Conservation (phyloP, 2,113 vertebrate species). For the Noturus placidus region DNA sequence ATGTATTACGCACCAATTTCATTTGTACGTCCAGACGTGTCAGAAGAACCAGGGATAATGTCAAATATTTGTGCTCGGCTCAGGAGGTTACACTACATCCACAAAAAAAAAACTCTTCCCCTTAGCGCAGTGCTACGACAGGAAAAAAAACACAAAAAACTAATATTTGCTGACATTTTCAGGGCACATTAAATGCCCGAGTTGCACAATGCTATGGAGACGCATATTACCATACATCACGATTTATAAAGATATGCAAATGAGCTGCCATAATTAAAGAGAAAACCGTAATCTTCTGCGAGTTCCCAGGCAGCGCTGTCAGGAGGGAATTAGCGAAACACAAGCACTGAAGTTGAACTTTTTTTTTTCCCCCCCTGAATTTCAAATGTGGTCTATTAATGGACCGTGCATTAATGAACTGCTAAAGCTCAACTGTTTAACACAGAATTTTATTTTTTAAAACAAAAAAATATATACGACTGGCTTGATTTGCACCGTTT, state of each 20-base stretch:
- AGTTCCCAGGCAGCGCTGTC: constrained; percentile 46
- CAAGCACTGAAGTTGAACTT: constrained; percentile 43
- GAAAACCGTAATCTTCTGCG: constrained; percentile 48
- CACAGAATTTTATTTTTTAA: neutral
- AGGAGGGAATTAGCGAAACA: constrained; percentile 55
- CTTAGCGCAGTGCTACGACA: constrained; percentile 26
- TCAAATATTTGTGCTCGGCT: neutral
- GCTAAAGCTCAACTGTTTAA: constrained; percentile 29
- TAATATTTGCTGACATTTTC: constrained; percentile 62
- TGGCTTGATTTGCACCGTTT: neutral
- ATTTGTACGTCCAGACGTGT: neutral
- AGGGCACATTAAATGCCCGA: constrained; percentile 54
- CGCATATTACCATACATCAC: constrained; percentile 59
- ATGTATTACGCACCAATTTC: neutral
- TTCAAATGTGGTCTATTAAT: constrained; percentile 37
- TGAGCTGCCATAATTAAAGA: constrained; percentile 59
- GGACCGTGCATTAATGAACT: constrained; percentile 44
- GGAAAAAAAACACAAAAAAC: constrained; percentile 32
- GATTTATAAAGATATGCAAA: constrained; percentile 60
- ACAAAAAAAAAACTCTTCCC: neutral
- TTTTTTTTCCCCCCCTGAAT: constrained; percentile 31
- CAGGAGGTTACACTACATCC: neutral
- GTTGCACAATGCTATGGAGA: constrained; percentile 49
- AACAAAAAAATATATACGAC: neutral
- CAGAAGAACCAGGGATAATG: neutral